phyloP scores from a whole-genome alignment of 1,140 invertebrate genomes.

The Periplaneta americana region DNA sequence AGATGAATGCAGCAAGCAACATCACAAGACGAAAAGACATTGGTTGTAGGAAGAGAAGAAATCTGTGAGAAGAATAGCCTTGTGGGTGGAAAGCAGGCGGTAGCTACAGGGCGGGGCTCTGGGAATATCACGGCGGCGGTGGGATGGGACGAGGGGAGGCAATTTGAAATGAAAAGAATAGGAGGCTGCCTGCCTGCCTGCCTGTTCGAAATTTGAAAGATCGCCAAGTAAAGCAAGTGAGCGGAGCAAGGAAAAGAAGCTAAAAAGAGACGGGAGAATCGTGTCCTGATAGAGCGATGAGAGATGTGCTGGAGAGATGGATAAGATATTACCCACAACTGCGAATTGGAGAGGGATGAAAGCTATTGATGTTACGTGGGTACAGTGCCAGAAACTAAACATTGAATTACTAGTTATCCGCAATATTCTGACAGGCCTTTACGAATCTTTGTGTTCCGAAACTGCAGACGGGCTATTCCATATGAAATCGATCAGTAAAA shows the following conservation, averaged over 20 bases:
- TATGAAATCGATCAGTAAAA: too few species aligned
- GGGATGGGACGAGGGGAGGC: neutral
- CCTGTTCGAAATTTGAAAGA: slow-evolving; percentile 10
- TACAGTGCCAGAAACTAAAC: neutral
- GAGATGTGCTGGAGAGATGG: neutral
- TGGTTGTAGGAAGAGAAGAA: neutral
- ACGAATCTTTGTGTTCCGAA: too few species aligned
- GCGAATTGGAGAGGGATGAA: neutral
- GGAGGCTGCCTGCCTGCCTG: neutral
- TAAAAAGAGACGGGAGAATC: neutral
- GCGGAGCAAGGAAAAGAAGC: neutral
- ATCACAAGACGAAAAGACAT: neutral
- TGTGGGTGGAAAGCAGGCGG: neutral
- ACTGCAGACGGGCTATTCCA: too few species aligned
- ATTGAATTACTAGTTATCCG: too few species aligned
- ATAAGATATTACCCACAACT: neutral
- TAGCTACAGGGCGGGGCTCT: neutral
- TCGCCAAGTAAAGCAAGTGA: neutral
- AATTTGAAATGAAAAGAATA: slow-evolving; percentile 10
- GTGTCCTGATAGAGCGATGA: neutral
- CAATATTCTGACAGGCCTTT: too few species aligned
- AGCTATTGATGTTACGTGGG: neutral
- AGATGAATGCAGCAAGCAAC: neutral
- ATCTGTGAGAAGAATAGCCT: neutral
- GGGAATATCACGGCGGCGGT: neutral